Conservation (phyloP, 2,113 vertebrate species). For the Calonectris borealis region DNA sequence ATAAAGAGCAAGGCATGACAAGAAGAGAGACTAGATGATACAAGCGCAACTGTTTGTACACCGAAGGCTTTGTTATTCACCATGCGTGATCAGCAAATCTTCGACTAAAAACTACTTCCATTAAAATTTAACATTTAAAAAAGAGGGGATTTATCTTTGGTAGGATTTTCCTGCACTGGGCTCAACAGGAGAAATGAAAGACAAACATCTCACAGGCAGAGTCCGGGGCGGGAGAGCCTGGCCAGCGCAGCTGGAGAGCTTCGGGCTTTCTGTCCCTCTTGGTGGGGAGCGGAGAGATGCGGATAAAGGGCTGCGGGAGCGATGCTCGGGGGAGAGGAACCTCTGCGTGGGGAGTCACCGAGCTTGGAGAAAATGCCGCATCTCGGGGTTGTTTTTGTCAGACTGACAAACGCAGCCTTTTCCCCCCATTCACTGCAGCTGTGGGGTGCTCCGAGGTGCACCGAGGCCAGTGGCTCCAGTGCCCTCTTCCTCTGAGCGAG, state of each 20-base stretch:
- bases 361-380: not conserved
- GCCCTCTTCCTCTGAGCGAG: not conserved
- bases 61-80: not conserved
- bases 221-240: not conserved
- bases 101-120: not conserved
- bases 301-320: not conserved
- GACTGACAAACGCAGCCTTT: not conserved
- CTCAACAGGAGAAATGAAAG: not conserved
- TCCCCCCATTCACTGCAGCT: not conserved
- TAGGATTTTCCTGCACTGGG: not conserved
- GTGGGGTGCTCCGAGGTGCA: not conserved
- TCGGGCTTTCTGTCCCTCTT: not conserved
- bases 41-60: not conserved
- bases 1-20: not conserved
- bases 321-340: not conserved
- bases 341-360: fast-evolving
- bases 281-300: not conserved
- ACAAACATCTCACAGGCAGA: not conserved
- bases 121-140: not conserved
- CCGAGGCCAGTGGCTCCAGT: not conserved
- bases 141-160: not conserved
- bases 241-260: not conserved
- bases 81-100: not conserved
- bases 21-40: not conserved
- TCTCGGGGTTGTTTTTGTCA: not conserved